A percentile compares a stretch with the other conserved stretches of the same genome.
Conservation (phyloP, 2,888 invertebrate species). For the Podabrus alpinus region DNA sequence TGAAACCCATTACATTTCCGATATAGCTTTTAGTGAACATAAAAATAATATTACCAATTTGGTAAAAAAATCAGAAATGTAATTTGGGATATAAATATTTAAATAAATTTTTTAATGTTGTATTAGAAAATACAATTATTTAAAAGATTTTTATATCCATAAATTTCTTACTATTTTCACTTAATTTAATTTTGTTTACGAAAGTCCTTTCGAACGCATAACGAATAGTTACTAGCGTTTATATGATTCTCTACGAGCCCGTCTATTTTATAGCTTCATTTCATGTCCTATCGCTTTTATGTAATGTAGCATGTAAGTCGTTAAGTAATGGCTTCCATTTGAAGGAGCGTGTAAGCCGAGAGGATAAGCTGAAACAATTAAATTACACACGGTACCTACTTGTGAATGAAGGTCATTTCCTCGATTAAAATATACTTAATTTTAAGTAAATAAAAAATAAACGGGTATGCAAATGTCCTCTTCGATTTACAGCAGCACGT, state of each 20-base stretch:
- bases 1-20: neutral
- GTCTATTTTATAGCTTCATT: constrained; percentile 12
- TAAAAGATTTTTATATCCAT: neutral
- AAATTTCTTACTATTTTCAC: constrained; percentile 4
- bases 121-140: neutral
- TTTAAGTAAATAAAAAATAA: constrained; percentile 11
- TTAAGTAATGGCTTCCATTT: constrained; percentile 17
- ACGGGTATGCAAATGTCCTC: constrained; percentile 26
- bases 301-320: constrained; percentile 17
- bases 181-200: constrained; percentile 15
- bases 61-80: neutral
- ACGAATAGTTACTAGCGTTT: constrained; percentile 11
- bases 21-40: neutral
- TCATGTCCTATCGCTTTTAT: constrained; percentile 9
- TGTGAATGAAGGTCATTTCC: neutral
- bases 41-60: neutral
- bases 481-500: constrained; percentile 21
- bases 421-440: neutral
- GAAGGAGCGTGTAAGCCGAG: constrained; percentile 12
- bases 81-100: neutral
- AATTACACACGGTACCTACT: constrained; percentile 2
- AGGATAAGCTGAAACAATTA: constrained; percentile 17
- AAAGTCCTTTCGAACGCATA: constrained; percentile 1
- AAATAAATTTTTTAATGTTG: neutral
- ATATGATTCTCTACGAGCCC: constrained; percentile 9